These are phyloP conservation scores for Dicrurus megarhynchus DNA, from an alignment of 2,113 vertebrate species.

Conservation along the genomic window DNA sequence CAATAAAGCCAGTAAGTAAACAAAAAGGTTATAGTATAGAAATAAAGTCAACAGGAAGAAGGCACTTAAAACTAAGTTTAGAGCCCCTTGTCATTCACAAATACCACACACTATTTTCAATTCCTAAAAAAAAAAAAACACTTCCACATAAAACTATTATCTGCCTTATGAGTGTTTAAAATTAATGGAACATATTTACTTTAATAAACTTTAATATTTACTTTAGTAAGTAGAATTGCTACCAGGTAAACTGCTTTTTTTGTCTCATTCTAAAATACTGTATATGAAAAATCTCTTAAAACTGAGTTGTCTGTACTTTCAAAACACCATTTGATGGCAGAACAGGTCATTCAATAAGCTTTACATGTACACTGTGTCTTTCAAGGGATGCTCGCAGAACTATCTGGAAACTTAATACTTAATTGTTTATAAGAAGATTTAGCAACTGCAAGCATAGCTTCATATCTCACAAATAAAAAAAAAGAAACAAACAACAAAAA, in stretches of 20 bases:
- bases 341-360: not conserved
- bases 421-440: not conserved
- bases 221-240: not conserved
- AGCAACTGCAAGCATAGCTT: not conserved
- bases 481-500: too few species aligned
- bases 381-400: not conserved
- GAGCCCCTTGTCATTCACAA: not conserved
- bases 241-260: not conserved
- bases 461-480: not conserved
- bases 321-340: not conserved
- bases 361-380: not conserved
- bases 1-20: not conserved
- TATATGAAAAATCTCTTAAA: not conserved
- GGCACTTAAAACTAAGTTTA: not conserved
- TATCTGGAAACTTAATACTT: not conserved
- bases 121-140: not conserved
- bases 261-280: not conserved
- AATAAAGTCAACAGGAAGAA: not conserved
- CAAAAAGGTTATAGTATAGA: not conserved
- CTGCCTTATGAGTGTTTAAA: not conserved
- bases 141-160: not conserved
- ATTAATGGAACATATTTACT: not conserved
- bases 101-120: not conserved
- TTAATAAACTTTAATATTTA: not conserved
- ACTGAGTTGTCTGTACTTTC: not conserved